Conservation (phyloP, 2,113 vertebrate species). For the Anguilla japonica region DNA sequence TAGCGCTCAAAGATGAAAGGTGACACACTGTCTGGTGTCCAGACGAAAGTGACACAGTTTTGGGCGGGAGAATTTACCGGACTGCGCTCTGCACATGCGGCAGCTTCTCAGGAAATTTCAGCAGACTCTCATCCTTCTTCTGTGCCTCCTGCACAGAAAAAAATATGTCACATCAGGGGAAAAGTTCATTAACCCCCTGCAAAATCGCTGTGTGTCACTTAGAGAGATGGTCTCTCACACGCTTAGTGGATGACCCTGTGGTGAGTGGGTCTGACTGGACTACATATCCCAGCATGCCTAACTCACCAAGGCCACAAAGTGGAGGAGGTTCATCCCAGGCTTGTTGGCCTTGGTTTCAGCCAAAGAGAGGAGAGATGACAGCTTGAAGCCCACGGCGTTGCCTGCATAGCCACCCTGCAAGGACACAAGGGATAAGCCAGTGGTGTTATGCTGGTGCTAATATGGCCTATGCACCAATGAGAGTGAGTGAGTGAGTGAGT, state of each 20-base stretch:
- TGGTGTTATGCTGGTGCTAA: background rate
- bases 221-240: too few relatives aligned
- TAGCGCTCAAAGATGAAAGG: too few relatives aligned
- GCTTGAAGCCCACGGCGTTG: slow-evolving; percentile 95
- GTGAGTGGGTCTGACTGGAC: background rate
- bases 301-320: slow-evolving; percentile 94
- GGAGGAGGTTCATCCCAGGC: slow-evolving; percentile 95
- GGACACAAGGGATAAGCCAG: slow-evolving; percentile 17
- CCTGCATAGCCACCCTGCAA: slow-evolving; percentile 93
- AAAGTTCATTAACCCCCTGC: slow-evolving; percentile 31
- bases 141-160: slow-evolving; percentile 82
- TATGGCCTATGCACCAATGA: background rate
- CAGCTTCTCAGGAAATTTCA: slow-evolving; percentile 88
- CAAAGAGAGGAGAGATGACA: slow-evolving; percentile 92
- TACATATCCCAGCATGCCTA: background rate
- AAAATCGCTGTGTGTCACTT: slow-evolving; percentile 30
- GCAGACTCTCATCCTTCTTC: slow-evolving; percentile 86
- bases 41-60: too few relatives aligned
- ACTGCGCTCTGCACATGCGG: slow-evolving; percentile 83
- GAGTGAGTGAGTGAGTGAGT: background rate
- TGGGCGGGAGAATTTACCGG: slow-evolving; percentile 70
- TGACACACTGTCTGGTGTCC: background rate
- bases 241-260: too few relatives aligned
- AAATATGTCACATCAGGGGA: background rate
- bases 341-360: slow-evolving; percentile 98